Evolutionary conservation across 2,888 invertebrate species (phyloP), one percentile per base, ranked within the genome.

Genomic region (Ormyrus rosae): DNA sequence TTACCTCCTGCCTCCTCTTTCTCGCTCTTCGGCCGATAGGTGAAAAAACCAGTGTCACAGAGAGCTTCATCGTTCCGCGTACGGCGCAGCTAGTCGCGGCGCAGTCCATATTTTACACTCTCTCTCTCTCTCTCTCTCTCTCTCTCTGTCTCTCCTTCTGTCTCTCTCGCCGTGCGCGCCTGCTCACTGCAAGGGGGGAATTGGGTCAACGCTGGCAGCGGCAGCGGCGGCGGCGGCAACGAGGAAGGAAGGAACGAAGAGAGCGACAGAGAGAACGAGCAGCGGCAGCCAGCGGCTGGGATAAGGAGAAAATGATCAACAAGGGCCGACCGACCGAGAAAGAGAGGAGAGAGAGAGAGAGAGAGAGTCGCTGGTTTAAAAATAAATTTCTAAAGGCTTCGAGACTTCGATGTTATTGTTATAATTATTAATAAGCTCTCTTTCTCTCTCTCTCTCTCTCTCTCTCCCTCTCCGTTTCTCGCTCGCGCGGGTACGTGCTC

Each of bases 231-330:
- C 60, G 34, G n/a, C 60, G 69, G 56, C 46, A 51, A 19, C 19
- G 19, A 68, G 80, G 65, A 78, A 80, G 65, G 72, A 65, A 67
- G 70, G 70, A 58, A 64, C 55, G 51, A 46, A 53, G 58, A 51
- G 13, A 58, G 67, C 51, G 69, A 67, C 51, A 51, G 68, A 68
- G 69, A 71, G 67, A 58, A 55, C 46, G 63, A 56, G 60, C 9
- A 48, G 55, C 55, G 63, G 64, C 61, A 19, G 58, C 51, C 63
- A 46, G 13, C n/a, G 56, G 19, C 19, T 19, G 74, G 65, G 72
- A 77, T 81, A 81, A 77, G 77, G 81, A 81, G 81, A 81, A 81
- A 81, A 76, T 73, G 69, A 77, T 81, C 81, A 81, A 71, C 80
- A 80, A 81, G 76, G 77, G 76, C 72, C 50, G 72, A 76, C 65